Conservation (phyloP, 2,113 vertebrate genomes). For the Microcebus ravelobensis region DNA sequence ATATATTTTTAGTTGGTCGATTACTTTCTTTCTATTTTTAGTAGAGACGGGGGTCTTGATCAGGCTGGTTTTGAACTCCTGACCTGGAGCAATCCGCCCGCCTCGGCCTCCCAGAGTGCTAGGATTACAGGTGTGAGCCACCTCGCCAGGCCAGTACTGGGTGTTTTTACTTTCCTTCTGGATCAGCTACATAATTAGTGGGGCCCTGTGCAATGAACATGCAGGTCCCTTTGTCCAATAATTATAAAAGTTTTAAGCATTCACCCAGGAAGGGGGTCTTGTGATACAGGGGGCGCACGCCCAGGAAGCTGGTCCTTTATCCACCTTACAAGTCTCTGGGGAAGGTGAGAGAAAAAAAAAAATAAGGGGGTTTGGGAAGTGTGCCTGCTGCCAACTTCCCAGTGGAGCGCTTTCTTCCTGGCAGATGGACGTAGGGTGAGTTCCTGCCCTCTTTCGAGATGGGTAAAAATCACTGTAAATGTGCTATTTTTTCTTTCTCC, state of each 20-base stretch:
- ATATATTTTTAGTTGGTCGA: too few species aligned
- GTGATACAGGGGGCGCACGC: not conserved
- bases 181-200: not conserved
- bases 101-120: too few species aligned
- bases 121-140: too few species aligned
- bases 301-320: not conserved
- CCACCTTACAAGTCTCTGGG: not conserved
- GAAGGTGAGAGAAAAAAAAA: not conserved
- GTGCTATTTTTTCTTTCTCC: not conserved
- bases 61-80: too few species aligned
- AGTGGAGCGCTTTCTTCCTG: too few species aligned
- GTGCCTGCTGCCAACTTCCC: not conserved
- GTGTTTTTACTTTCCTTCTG: too few species aligned
- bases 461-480: rapidly evolving
- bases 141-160: too few species aligned
- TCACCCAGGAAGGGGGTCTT: not conserved
- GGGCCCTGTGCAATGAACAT: not conserved
- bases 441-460: not conserved
- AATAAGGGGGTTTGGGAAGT: not conserved
- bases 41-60: too few species aligned
- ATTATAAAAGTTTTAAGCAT: not conserved
- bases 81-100: too few species aligned
- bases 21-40: too few species aligned
- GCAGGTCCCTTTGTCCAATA: not conserved
- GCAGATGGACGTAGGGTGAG: rapidly evolving